phyloP scores from a whole-genome alignment of 1,140 invertebrate species.

The Papilio helenus region DNA sequence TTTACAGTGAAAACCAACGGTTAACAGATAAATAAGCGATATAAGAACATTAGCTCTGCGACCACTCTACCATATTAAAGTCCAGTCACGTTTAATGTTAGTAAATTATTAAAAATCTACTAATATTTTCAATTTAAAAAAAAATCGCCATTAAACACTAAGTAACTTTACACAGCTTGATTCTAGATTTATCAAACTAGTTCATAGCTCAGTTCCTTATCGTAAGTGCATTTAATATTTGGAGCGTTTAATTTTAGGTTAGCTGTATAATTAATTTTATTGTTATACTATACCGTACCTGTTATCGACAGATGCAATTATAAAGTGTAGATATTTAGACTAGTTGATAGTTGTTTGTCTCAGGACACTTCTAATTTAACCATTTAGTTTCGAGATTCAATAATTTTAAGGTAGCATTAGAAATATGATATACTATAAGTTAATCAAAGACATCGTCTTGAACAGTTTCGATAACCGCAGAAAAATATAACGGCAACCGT shows the following conservation, averaged over 20 bases:
- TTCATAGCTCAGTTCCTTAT: constrained; percentile 15
- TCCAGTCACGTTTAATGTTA: no score
- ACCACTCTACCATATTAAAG: no score
- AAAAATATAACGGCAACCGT: not conserved
- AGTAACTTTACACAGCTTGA: not conserved
- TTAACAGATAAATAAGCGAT: no score
- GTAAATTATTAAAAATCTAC: no score
- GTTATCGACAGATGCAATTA: not conserved
- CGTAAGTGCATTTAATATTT: not conserved
- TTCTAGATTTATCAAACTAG: not conserved
- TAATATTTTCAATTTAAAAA: no score
- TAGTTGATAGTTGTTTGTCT: not conserved
- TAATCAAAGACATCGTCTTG: not conserved
- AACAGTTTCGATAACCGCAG: not conserved
- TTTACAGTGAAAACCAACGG: no score
- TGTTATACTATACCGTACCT: not conserved
- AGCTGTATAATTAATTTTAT: not conserved
- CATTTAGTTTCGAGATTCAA: not conserved
- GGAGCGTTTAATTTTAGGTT: not conserved
- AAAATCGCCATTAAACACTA: no score
- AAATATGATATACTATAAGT: not conserved
- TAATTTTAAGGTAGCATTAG: not conserved
- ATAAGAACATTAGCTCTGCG: no score
- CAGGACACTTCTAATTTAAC: not conserved
- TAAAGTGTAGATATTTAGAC: not conserved